phyloP scores from a whole-genome alignment of 2,113 vertebrate species.

The Raja brachyura region DNA sequence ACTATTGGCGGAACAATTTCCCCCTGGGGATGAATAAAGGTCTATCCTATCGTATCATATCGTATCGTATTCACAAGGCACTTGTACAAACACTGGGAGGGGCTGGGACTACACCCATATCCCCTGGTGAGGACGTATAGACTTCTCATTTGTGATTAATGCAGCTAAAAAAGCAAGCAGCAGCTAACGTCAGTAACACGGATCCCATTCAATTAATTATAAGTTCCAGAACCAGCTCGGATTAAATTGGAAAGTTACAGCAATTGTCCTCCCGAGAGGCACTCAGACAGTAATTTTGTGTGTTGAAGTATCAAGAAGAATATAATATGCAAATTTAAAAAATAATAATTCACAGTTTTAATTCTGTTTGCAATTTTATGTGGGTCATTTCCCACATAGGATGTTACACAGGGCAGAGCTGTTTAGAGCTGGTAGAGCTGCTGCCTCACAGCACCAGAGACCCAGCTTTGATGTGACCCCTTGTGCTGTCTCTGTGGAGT shows the following conservation, averaged over 20 bases:
- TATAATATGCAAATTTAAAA: neutral
- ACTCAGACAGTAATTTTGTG: neutral
- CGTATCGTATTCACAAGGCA: neutral
- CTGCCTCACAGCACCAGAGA: no score
- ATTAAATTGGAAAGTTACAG: neutral
- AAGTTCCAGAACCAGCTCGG: neutral
- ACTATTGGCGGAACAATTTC: no score
- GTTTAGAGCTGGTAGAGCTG: no score
- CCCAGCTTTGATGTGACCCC: no score
- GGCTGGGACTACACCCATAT: neutral
- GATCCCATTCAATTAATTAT: constrained; percentile 3
- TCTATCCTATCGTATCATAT: no score
- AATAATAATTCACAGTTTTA: neutral
- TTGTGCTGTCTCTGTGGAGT: no score
- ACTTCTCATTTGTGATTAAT: neutral
- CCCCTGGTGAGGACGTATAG: neutral
- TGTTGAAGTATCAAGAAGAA: neutral
- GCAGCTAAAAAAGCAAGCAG: neutral
- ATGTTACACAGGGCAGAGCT: neutral
- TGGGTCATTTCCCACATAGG: neutral
- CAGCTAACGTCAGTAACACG: neutral
- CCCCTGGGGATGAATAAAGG: no score
- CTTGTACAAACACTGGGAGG: neutral
- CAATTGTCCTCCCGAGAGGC: neutral
- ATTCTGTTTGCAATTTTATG: neutral